Conservation (phyloP, 2,888 invertebrate species). For the Polymixis flavicincta region DNA sequence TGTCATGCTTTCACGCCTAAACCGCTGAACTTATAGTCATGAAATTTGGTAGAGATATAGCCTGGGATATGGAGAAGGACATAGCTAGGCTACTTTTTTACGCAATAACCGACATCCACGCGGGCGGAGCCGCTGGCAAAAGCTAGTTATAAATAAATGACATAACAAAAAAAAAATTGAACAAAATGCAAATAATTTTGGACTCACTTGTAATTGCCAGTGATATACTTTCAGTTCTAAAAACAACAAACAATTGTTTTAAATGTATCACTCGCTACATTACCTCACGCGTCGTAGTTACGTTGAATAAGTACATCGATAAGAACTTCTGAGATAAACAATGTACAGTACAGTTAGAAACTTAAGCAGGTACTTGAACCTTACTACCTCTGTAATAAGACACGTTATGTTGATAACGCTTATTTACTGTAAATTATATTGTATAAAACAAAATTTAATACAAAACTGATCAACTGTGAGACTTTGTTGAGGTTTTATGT, state of each 20-base stretch:
- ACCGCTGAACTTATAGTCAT: too few relatives aligned
- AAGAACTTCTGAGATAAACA: slow-evolving; percentile 48
- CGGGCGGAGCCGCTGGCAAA: background rate
- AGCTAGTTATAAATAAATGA: background rate
- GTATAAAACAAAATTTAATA: slow-evolving; percentile 53
- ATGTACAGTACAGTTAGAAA: slow-evolving; percentile 50
- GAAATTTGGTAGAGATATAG: too few relatives aligned
- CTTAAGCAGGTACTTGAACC: slow-evolving; percentile 51
- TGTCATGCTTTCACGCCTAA: too few relatives aligned
- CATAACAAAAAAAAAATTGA: background rate
- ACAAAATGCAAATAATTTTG: background rate
- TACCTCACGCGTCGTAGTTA: slow-evolving; percentile 28
- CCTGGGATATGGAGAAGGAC: too few relatives aligned
- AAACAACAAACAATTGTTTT: slow-evolving; percentile 14
- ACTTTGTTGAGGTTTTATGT: slow-evolving; percentile 30
- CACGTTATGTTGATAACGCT: slow-evolving; percentile 46
- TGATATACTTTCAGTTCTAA: slow-evolving; percentile 1
- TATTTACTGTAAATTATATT: slow-evolving; percentile 53
- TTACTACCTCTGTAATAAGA: slow-evolving; percentile 51
- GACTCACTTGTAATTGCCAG: background rate
- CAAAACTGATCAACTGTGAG: slow-evolving; percentile 37
- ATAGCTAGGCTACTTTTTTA: too few relatives aligned
- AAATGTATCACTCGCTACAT: slow-evolving; percentile 25
- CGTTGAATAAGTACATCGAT: slow-evolving; percentile 53
- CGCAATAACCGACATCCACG: background rate